Conservation (phyloP, 2,113 vertebrate genomes). For the Aegotheles bennettii region DNA sequence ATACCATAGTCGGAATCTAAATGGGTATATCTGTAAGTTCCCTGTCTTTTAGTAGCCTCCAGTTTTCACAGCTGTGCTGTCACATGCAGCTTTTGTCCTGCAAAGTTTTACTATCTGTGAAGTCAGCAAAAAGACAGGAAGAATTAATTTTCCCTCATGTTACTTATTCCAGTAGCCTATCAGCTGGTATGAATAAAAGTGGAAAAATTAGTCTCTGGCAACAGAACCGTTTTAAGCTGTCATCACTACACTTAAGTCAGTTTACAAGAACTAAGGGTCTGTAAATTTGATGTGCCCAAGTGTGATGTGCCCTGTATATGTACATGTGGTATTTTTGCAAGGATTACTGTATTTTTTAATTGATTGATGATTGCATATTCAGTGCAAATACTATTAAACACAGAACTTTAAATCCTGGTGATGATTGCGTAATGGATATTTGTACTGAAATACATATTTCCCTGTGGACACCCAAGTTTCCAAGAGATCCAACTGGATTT, state of each 20-base stretch:
- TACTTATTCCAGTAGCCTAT: background rate
- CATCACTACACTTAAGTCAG: background rate
- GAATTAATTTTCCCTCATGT: background rate
- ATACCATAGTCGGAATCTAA: background rate
- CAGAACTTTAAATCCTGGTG: background rate
- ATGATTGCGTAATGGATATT: background rate
- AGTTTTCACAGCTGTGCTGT: background rate
- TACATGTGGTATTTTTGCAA: background rate
- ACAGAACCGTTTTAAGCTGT: background rate
- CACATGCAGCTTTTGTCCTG: background rate
- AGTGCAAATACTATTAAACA: constrained; percentile 8
- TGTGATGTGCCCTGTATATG: too few species aligned
- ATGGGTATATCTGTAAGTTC: background rate
- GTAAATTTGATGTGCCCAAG: background rate
- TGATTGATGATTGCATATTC: background rate
- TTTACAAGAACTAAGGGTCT: background rate
- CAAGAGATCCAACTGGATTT: constrained; percentile 4
- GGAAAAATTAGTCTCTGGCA: background rate
- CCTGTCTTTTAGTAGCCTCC: background rate
- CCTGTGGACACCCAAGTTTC: background rate
- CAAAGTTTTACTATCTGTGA: background rate
- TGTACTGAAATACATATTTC: background rate
- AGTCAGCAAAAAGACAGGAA: background rate
- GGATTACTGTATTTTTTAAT: constrained; percentile 13
- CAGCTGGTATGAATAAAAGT: background rate